Base-by-base conservation (phyloP, 2,797 vertebrate species). In the Chiloscyllium punctatum region DNA sequence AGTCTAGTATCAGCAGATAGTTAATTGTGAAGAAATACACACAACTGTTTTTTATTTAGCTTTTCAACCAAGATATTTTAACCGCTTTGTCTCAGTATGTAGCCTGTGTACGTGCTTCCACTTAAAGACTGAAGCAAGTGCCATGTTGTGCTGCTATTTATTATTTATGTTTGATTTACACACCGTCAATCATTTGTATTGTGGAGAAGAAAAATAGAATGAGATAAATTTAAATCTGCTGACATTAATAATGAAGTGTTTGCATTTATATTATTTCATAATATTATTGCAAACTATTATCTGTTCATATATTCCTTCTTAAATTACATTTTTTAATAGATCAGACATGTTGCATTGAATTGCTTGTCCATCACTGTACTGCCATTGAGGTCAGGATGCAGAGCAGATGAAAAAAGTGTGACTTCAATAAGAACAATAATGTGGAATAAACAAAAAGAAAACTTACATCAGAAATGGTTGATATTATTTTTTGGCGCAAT, bases 121-220 rank as follows among this genome's bases (percentile, higher is more conserved):
- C 48, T 95, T 53, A 53, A 95, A 77, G 30, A 77, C 71, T 72
- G 71, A 74, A 77, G 94, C 94, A 95, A 77, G 27, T 15, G n/a
- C 48, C 27, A 57, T 95, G 94, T 57, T 18, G 42, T n/a, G 71
- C 72, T 57, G 69, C 48, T 77, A 77, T 95, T 95, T 95, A 51
- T 95, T 95, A 77, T 74, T 77, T 33, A 95, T 57, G 30, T 30
- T 51, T n/a, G 30, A 95, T 95, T 95, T 95, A 51, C 27, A 53
- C 42, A 33, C 69, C 53, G 16, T 72, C 94, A 95, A n/a, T 95
- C 71, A 53, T 53, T 48, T 77, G 94, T 23, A 16, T 74, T 94
- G 69, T 74, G 13, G 37, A 74, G 71, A 72, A 16, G 16, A 57
- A 53, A 74, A 23, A 66, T n/a, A 62, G 18, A 66, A n/a, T 7